Evolutionary conservation across 1,140 invertebrate genomes (phyloP).

Genomic region (Reticulitermes speratus): DNA sequence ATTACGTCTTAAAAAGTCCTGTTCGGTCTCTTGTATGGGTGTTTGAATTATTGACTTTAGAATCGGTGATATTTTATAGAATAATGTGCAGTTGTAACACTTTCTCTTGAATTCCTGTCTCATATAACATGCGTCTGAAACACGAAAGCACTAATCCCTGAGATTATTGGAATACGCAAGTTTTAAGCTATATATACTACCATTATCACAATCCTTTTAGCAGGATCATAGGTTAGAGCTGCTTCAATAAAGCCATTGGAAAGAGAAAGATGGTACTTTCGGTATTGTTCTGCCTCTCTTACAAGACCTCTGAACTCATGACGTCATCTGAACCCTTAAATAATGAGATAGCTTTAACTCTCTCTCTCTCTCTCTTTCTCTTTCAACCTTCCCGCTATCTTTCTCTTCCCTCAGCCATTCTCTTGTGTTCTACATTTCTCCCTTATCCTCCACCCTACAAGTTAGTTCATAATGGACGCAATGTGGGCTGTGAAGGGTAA

Average conservation of each 20-base stretch:
- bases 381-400: neutral
- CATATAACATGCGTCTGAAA: too few species aligned
- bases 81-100: too few species aligned
- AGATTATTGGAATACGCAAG: neutral
- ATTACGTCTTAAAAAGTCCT: too few species aligned
- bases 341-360: neutral
- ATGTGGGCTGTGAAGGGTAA: neutral
- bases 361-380: neutral
- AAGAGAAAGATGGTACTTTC: neutral
- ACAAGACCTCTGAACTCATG: neutral
- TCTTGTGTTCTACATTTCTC: conserved; percentile 4
- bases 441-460: neutral
- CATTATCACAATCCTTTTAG: neutral
- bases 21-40: too few species aligned
- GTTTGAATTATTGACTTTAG: too few species aligned
- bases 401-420: neutral
- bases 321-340: neutral
- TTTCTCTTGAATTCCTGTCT: too few species aligned
- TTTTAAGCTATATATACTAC: neutral
- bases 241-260: neutral
- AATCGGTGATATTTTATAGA: too few species aligned
- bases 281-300: neutral
- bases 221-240: neutral
- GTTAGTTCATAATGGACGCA: conserved; percentile 13
- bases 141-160: neutral